Percentiles rank a stretch among this genome's conserved stretches.
Conservation (phyloP, 2,888 invertebrate genomes). For the Cotesia congregata region DNA sequence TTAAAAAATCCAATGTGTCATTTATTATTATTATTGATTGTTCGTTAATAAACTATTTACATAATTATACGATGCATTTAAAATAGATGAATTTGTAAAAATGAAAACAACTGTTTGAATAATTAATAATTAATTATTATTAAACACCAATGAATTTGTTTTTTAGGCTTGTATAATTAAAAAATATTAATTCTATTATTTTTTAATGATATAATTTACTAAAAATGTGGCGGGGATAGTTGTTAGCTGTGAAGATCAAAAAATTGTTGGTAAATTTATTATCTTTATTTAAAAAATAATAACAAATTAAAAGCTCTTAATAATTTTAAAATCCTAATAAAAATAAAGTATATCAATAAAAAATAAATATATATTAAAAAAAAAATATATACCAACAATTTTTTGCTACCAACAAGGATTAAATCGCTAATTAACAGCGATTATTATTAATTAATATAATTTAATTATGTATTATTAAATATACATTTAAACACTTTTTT, state of each 20-base stretch:
- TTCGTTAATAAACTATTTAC: conserved; percentile 61
- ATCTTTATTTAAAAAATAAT: background rate
- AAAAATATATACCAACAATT: background rate
- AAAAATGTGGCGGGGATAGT: background rate
- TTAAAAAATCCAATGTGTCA: conserved; percentile 65
- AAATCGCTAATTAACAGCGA: background rate
- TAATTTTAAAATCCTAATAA: background rate
- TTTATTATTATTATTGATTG: conserved; percentile 49
- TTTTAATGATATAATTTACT: background rate
- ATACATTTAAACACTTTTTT: conserved; percentile 5
- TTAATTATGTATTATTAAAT: background rate
- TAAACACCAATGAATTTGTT: background rate
- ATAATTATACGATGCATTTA: conserved; percentile 50
- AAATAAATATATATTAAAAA: background rate
- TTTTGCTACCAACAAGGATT: background rate
- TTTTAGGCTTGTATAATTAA: background rate
- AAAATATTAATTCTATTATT: background rate
- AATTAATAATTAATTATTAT: background rate
- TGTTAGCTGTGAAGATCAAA: background rate
- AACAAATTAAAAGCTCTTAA: background rate
- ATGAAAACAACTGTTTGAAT: background rate
- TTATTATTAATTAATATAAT: background rate
- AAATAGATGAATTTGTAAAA: background rate
- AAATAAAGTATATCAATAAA: background rate
- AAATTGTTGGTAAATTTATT: background rate